Evolutionary conservation across 1,140 invertebrate species (phyloP).

Genomic region (Neodiprion fabricii): DNA sequence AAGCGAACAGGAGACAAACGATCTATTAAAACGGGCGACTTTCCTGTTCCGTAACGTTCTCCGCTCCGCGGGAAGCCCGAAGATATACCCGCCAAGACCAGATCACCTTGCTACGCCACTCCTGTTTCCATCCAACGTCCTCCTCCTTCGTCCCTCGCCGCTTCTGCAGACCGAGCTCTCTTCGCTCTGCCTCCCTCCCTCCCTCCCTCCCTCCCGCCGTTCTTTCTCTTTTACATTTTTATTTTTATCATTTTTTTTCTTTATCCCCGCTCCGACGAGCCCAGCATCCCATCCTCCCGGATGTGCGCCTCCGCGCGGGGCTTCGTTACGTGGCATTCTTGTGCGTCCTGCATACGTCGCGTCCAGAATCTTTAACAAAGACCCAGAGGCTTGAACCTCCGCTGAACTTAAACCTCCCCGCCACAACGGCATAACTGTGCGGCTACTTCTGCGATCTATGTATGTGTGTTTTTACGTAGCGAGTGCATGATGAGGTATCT

Average conservation of each 20-base stretch:
- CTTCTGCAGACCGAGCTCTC: conserved; percentile 14
- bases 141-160: conserved; percentile 6
- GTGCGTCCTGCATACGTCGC: not conserved
- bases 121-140: not conserved
- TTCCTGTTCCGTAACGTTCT: not conserved
- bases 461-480: not conserved
- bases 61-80: not conserved
- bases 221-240: conserved; percentile 9
- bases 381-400: not conserved
- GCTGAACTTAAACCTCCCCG: not conserved
- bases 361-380: not conserved
- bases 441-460: not conserved
- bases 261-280: not conserved
- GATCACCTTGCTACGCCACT: conserved; percentile 2
- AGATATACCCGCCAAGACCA: not conserved
- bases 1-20: not conserved
- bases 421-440: not conserved
- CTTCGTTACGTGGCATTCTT: conserved; percentile 3
- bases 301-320: conserved; percentile 1
- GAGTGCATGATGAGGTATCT: not conserved
- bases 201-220: not conserved
- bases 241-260: not conserved
- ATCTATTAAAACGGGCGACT: not conserved
- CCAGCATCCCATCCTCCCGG: not conserved
- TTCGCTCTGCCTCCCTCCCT: conserved; percentile 21